These are phyloP conservation scores for Drosophila punjabiensis DNA, from an alignment of 1,140 invertebrate species.

Conservation along the genomic window DNA sequence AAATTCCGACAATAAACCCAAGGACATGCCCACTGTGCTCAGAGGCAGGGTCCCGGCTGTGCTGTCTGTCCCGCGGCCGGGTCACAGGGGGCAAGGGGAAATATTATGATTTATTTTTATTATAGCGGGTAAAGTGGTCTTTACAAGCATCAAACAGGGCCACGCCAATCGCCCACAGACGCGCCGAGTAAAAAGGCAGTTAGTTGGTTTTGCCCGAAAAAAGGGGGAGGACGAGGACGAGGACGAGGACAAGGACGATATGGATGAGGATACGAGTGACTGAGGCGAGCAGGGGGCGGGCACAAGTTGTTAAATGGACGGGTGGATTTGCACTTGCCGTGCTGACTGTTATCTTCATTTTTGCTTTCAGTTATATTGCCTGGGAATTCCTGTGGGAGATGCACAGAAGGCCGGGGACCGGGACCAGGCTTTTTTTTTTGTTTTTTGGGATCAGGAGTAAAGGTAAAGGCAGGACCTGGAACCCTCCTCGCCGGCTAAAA, in stretches of 20 bases:
- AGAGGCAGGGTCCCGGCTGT: background rate
- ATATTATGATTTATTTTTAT: slow-evolving; percentile 86
- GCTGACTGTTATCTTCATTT: slow-evolving; percentile 84
- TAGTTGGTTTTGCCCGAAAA: slow-evolving; percentile 68
- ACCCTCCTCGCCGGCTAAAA: slow-evolving; percentile 53
- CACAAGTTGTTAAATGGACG: slow-evolving; percentile 84
- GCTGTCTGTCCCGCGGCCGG: slow-evolving; percentile 10
- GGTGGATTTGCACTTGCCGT: slow-evolving; percentile 85
- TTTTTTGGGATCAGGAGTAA: slow-evolving; percentile 8
- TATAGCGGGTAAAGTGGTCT: slow-evolving; percentile 85
- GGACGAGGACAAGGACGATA: slow-evolving; percentile 13
- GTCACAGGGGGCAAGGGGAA: slow-evolving; percentile 62
- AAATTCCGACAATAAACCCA: background rate
- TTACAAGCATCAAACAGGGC: slow-evolving; percentile 82
- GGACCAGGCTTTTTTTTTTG: background rate
- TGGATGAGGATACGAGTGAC: slow-evolving; percentile 8
- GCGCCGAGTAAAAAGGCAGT: slow-evolving; percentile 74
- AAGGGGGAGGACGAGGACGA: slow-evolving; percentile 13
- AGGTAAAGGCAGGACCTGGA: slow-evolving; percentile 1
- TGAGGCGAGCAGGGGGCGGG: slow-evolving; percentile 10
- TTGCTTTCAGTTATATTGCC: slow-evolving; percentile 85
- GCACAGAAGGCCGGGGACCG: slow-evolving; percentile 8
- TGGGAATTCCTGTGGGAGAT: slow-evolving; percentile 83
- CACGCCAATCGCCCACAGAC: slow-evolving; percentile 60
- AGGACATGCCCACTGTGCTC: slow-evolving; percentile 17